These are phyloP conservation scores for Vidua macroura DNA, from an alignment of 2,113 vertebrate species.

Conservation along the genomic window DNA sequence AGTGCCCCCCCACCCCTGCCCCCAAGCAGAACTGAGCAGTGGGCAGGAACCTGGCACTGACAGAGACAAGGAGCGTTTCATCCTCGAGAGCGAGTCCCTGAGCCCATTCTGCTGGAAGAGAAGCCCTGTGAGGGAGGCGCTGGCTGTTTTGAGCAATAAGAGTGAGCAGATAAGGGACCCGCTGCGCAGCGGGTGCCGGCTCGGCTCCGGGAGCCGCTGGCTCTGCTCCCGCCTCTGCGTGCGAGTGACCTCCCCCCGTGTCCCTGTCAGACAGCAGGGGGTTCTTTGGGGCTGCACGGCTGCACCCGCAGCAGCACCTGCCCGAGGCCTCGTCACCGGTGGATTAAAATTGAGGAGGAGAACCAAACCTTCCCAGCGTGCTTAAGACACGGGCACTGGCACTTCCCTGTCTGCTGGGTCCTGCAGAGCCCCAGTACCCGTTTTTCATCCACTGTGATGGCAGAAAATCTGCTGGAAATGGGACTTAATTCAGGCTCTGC, in stretches of 20 bases:
- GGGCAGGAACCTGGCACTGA: background rate
- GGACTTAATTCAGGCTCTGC: background rate
- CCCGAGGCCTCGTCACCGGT: background rate
- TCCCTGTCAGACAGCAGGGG: background rate
- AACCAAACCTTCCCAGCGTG: background rate
- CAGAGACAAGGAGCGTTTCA: background rate
- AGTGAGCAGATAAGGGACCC: background rate
- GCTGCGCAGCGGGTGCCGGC: rapidly evolving
- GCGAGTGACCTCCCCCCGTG: background rate
- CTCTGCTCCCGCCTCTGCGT: background rate
- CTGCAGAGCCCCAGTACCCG: background rate
- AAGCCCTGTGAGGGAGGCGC: background rate
- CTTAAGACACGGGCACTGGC: rapidly evolving
- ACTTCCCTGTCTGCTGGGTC: background rate
- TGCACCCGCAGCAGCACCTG: background rate
- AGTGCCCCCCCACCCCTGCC: background rate
- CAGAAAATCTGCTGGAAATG: background rate
- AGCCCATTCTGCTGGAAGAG: background rate
- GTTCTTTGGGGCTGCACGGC: background rate
- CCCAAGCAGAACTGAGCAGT: background rate
- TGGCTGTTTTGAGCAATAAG: background rate
- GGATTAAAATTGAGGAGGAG: background rate
- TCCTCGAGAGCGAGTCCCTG: background rate
- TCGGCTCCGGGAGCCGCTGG: background rate
- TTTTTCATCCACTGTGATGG: background rate